Conservation (phyloP, 2,113 vertebrate genomes). For the Mola mola region DNA sequence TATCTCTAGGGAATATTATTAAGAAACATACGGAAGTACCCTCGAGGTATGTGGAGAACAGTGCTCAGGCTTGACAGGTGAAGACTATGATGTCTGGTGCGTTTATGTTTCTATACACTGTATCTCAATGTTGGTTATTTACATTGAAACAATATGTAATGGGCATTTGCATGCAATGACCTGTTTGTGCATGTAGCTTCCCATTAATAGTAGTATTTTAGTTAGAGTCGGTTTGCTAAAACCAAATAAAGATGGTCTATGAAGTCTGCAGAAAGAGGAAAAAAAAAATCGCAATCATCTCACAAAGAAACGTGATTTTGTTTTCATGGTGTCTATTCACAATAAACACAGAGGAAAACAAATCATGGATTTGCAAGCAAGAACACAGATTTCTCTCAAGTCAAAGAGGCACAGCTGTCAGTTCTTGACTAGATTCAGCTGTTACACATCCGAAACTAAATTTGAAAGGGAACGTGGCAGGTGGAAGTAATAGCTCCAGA, state of each 20-base stretch:
- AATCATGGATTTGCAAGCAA: conserved; percentile 10
- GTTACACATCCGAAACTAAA: conserved; percentile 28
- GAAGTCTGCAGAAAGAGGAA: too few species aligned
- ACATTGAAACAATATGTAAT: too few species aligned
- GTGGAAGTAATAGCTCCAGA: too few species aligned
- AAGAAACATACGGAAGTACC: conserved; percentile 7
- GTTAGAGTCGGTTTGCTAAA: too few species aligned
- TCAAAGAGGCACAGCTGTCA: conserved; percentile 38
- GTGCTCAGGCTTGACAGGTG: conserved; percentile 7
- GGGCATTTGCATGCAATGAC: neutral
- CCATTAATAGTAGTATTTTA: too few species aligned
- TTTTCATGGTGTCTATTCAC: too few species aligned
- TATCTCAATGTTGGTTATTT: too few species aligned
- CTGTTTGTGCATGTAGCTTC: neutral
- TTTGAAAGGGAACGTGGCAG: conserved; percentile 26
- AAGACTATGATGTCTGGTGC: neutral
- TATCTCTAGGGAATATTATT: conserved; percentile 12
- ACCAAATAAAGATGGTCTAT: too few species aligned
- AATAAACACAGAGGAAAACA: conserved; percentile 9
- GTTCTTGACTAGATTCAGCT: conserved; percentile 31
- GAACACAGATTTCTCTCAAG: conserved; percentile 28
- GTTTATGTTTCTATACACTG: neutral
- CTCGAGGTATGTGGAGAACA: conserved; percentile 1
- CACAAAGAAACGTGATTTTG: too few species aligned
- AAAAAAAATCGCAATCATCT: neutral